Percentiles rank a stretch among this genome's conserved stretches.
Evolutionary conservation across 1,140 invertebrate species (phyloP).

Genomic region (Charaxes varanes): DNA sequence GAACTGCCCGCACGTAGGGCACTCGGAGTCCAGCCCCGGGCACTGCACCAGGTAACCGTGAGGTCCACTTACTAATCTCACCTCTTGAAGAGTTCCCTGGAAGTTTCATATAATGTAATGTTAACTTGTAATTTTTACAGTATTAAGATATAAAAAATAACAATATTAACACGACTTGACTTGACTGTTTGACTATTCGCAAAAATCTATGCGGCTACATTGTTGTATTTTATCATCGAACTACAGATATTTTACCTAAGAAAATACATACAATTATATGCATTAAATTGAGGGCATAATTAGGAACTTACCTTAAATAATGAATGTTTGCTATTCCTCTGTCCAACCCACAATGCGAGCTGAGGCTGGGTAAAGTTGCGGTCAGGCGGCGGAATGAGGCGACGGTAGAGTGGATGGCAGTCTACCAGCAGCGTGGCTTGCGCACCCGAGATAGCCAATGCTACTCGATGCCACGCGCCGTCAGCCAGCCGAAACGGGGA

Average conservation of each 20-base stretch:
- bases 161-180: too few relatives aligned
- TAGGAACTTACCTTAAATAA: constrained; percentile 84
- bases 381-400: constrained; percentile 79
- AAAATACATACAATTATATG: too few relatives aligned
- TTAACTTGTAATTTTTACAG: neutral
- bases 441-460: constrained; percentile 86
- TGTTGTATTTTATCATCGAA: too few relatives aligned
- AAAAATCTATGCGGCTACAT: too few relatives aligned
- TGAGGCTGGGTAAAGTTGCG: constrained; percentile 82
- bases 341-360: constrained; percentile 89
- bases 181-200: too few relatives aligned
- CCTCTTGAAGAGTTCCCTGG: constrained; percentile 91
- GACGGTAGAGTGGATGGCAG: constrained; percentile 88
- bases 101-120: constrained; percentile 16
- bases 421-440: constrained; percentile 89
- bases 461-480: constrained; percentile 89
- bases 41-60: constrained; percentile 92
- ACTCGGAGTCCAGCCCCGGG: constrained; percentile 87
- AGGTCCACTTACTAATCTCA: constrained; percentile 87
- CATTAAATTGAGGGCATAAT: too few relatives aligned
- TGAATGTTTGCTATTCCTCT: constrained; percentile 89
- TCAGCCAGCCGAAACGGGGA: constrained; percentile 89
- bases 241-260: too few relatives aligned
- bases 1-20: constrained; percentile 93
- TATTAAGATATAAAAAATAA: too few relatives aligned